A percentile compares a stretch with the other conserved stretches of the same genome.
Evolutionary conservation across 1,140 invertebrate species (phyloP).

Genomic region (Halesus radiatus): DNA sequence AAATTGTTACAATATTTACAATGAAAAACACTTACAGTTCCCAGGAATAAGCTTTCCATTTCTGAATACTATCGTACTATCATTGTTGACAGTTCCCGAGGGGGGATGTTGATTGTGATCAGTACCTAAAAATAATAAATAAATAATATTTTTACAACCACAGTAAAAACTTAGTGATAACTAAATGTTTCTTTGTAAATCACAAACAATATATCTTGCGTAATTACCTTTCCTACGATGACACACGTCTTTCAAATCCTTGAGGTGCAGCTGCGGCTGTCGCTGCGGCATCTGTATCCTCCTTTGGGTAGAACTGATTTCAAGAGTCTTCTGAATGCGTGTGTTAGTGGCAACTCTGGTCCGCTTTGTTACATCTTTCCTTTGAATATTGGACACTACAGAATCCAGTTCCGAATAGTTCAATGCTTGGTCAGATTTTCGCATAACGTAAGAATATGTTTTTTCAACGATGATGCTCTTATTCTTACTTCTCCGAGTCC

Average conservation of each 20-base stretch:
- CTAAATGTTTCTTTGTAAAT: neutral
- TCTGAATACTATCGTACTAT: slow-evolving; percentile 5
- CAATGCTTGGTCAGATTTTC: neutral
- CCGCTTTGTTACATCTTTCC: neutral
- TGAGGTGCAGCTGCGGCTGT: too few species aligned
- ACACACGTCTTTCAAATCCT: neutral
- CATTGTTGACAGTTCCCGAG: neutral
- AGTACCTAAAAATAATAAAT: neutral
- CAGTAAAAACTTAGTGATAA: neutral
- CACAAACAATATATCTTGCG: too few species aligned
- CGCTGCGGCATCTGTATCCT: neutral
- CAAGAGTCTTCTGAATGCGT: neutral
- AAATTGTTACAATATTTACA: too few species aligned
- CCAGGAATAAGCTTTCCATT: slow-evolving; percentile 28
- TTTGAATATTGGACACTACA: neutral
- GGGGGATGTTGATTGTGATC: neutral
- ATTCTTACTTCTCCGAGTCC: neutral
- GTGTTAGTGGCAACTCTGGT: neutral
- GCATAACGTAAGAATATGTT: slow-evolving; percentile 12
- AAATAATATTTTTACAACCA: neutral
- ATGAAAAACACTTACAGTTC: slow-evolving; percentile 1
- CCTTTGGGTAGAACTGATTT: neutral
- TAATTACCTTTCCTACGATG: neutral
- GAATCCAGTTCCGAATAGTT: neutral
- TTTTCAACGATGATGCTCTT: neutral